phyloP scores from a whole-genome alignment of 2,888 invertebrate genomes.

The Eristalinus sepulchralis region DNA sequence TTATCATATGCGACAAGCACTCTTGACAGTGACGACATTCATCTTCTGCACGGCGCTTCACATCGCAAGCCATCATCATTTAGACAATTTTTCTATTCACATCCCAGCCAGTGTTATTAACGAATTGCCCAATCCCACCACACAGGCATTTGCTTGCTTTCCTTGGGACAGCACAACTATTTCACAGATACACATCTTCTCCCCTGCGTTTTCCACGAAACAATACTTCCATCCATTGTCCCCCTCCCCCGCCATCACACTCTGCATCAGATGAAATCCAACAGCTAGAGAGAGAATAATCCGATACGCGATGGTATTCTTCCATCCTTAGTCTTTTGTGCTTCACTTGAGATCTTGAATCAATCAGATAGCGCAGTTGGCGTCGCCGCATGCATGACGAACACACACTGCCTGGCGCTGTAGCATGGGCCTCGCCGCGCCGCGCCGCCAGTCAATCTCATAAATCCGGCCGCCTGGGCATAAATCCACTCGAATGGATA shows the following conservation, averaged over 20 bases:
- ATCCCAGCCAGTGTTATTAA: conserved; percentile 10
- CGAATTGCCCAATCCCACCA: conserved; percentile 26
- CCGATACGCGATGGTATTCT: conserved; percentile 43
- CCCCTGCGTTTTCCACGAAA: conserved; percentile 21
- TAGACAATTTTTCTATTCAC: not conserved
- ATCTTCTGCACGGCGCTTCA: not conserved
- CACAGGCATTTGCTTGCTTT: conserved; percentile 15
- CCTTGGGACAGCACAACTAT: conserved; percentile 55
- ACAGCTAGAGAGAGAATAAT: conserved; percentile 29
- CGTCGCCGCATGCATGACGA: conserved; percentile 46
- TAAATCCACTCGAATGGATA: conserved; percentile 66
- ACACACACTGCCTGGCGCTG: conserved; percentile 28
- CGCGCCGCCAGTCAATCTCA: conserved; percentile 54
- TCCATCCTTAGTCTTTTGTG: conserved; percentile 48
- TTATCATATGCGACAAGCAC: not conserved
- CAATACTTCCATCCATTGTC: conserved; percentile 18
- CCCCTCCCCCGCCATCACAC: not conserved
- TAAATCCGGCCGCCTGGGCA: conserved; percentile 59
- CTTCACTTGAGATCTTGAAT: conserved; percentile 69
- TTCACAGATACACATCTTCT: conserved; percentile 52
- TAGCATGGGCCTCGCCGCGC: conserved; percentile 54
- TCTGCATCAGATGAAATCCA: not conserved
- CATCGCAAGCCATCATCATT: not conserved
- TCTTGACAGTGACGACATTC: not conserved
- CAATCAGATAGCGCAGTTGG: conserved; percentile 57